Evolutionary conservation across 2,797 vertebrate species (phyloP), one percentile per base, ranked within the genome.

Genomic region (Clamator glandarius): DNA sequence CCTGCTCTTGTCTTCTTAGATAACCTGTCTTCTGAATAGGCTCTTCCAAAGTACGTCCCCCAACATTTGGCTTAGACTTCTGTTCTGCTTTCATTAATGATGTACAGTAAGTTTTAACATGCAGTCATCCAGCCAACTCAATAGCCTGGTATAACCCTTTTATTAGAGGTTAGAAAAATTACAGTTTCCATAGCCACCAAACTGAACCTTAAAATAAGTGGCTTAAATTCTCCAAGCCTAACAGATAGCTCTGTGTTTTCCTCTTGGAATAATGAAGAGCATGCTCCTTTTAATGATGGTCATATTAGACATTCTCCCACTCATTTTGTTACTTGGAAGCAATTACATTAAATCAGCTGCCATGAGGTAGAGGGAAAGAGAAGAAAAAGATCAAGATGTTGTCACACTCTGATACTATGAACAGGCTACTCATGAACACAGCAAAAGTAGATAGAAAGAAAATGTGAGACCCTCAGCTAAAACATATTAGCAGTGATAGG

Each of bases 141-240:
- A 76, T 42, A 79, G 57, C 5, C 23, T 78, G 46, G 46, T 51
- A 48, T 15, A 52, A 26, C 35, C n/a, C 31, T 86, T 83, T 89
- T 75, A 73, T 92, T 64, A 77, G n/a, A 84, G 9, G 29, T 54
- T 25, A 87, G 73, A 90, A 89, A 59, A 95, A 64, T 93, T 86
- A 85, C 31, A 66, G 63, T 94, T 95, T 96, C 89, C 76, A 87
- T 55, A 95, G 81, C 24, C 89, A 91, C 48, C 54, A 93, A 96
- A 87, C 4, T 95, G 90, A 94, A 87, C 79, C 66, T 83, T 73
- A 48, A 72, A 93, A 92, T 81, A 91, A 94, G 78, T 83, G 55
- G 15, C 50, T 91, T 75, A 68, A 92, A 75, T 82, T 96, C 62
- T 89, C 68, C 50, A 81, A 41, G 57, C 33, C 23, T 87, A 85